Conservation (phyloP, 2,888 invertebrate species). For the Kuschelorhynchus macadamiae region DNA sequence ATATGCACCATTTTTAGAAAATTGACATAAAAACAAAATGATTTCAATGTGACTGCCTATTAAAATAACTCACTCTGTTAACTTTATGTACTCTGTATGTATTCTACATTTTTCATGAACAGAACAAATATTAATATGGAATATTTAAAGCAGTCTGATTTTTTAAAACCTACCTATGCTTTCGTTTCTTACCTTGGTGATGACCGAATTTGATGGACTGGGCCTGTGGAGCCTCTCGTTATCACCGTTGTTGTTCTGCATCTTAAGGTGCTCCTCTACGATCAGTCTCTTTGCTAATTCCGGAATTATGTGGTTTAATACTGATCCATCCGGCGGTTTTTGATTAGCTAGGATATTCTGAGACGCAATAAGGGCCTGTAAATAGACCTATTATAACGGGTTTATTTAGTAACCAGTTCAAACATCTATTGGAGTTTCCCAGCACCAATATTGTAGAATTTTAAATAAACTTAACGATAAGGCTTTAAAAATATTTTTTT, state of each 20-base stretch:
- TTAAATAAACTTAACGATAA: too few species aligned
- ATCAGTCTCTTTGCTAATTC: constrained; percentile 73
- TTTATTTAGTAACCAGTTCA: constrained; percentile 1
- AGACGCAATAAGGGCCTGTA: constrained; percentile 70
- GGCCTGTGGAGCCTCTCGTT: constrained; percentile 63
- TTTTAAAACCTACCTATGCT: too few species aligned
- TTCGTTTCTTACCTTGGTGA: constrained; percentile 56
- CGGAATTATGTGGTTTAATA: constrained; percentile 67
- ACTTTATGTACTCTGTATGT: too few species aligned
- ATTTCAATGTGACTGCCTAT: too few species aligned
- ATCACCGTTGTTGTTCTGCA: constrained; percentile 64
- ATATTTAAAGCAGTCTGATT: too few species aligned
- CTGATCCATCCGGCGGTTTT: constrained; percentile 63
- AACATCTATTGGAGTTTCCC: constrained; percentile 1
- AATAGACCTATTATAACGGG: constrained; percentile 61
- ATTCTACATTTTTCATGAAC: too few species aligned
- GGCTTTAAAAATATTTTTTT: too few species aligned
- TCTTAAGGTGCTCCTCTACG: constrained; percentile 71
- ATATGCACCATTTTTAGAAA: too few species aligned
- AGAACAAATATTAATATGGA: too few species aligned
- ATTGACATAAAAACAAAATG: too few species aligned
- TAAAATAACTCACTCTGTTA: too few species aligned
- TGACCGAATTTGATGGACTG: constrained; percentile 68
- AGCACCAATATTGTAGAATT: constrained; percentile 17
- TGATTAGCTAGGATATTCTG: constrained; percentile 62